Evolutionary conservation across 2,888 invertebrate genomes (phyloP).

Genomic region (Eupithecia subfuscata): DNA sequence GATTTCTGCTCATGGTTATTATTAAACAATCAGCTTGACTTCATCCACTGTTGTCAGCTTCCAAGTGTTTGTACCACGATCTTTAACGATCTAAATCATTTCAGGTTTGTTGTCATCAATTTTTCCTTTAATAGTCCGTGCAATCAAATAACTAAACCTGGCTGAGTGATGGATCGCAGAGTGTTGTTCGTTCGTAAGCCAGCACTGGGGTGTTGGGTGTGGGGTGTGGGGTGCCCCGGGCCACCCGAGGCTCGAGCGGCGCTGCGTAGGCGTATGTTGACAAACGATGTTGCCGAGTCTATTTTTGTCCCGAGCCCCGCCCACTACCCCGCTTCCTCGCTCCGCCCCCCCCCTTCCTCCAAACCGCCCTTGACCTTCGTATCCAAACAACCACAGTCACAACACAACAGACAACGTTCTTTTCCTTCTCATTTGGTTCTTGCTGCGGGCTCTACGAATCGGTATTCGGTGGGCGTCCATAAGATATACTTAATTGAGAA

Average conservation of each 20-base stretch:
- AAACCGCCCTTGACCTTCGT: slow-evolving; percentile 78
- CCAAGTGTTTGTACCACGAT: background rate
- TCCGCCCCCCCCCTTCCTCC: slow-evolving; percentile 50
- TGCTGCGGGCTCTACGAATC: background rate
- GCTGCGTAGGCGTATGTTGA: slow-evolving; percentile 81
- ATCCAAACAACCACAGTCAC: slow-evolving; percentile 82
- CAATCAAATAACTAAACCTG: background rate
- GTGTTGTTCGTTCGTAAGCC: background rate
- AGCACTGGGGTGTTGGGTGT: background rate
- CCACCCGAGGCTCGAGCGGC: slow-evolving; percentile 49
- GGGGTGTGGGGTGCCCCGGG: slow-evolving; percentile 34
- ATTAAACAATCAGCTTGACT: background rate
- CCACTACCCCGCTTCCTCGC: slow-evolving; percentile 50
- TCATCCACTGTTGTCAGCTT: background rate
- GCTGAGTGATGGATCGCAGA: background rate
- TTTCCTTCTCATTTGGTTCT: slow-evolving; percentile 39
- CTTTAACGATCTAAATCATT: background rate
- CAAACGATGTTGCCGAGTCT: slow-evolving; percentile 76
- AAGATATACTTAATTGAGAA: background rate
- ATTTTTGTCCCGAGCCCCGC: slow-evolving; percentile 70
- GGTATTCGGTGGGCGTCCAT: background rate
- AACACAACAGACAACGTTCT: slow-evolving; percentile 68
- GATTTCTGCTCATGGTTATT: background rate
- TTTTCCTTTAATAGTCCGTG: background rate
- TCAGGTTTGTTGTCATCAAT: background rate